phyloP scores from a whole-genome alignment of 2,888 invertebrate genomes.

The Drosophila neutralis region DNA sequence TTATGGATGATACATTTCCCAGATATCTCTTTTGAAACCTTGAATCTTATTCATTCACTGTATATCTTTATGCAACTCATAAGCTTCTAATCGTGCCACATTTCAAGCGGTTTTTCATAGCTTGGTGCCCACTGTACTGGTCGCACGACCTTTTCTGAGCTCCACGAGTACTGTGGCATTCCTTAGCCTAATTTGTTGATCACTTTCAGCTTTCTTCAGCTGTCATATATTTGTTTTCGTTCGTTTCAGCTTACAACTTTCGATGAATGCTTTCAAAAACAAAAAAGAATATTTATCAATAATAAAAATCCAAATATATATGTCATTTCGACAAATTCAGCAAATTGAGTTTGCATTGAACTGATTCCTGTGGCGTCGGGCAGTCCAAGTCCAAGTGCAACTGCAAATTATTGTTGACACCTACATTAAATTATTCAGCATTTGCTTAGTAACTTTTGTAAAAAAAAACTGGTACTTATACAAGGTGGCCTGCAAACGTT shows the following conservation, averaged over 20 bases:
- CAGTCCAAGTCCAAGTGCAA: constrained; percentile 64
- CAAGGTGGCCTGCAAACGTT: constrained; percentile 60
- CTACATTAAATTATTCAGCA: constrained; percentile 53
- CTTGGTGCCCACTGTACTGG: constrained; percentile 50
- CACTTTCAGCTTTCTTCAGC: constrained; percentile 51
- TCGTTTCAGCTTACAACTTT: constrained; percentile 42
- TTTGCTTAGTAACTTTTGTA: constrained; percentile 24
- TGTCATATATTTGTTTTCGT: constrained; percentile 19
- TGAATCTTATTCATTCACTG: not conserved
- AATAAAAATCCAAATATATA: constrained; percentile 17
- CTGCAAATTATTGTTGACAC: constrained; percentile 55
- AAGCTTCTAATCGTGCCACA: not conserved
- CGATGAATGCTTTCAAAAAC: constrained; percentile 39
- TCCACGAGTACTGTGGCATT: constrained; percentile 39
- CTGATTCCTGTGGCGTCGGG: constrained; percentile 63
- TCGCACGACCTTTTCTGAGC: constrained; percentile 42
- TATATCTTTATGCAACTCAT: not conserved
- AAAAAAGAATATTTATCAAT: not conserved
- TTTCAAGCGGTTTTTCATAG: not conserved
- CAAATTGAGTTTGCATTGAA: constrained; percentile 45
- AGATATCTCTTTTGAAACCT: not conserved
- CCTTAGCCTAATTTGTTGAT: constrained; percentile 42
- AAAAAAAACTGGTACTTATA: constrained; percentile 35
- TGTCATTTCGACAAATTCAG: constrained; percentile 42
- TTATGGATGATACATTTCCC: not conserved